Evolutionary conservation across 2,888 invertebrate species (phyloP), one percentile per base, ranked within the genome.

Genomic region (Melolontha melolontha): DNA sequence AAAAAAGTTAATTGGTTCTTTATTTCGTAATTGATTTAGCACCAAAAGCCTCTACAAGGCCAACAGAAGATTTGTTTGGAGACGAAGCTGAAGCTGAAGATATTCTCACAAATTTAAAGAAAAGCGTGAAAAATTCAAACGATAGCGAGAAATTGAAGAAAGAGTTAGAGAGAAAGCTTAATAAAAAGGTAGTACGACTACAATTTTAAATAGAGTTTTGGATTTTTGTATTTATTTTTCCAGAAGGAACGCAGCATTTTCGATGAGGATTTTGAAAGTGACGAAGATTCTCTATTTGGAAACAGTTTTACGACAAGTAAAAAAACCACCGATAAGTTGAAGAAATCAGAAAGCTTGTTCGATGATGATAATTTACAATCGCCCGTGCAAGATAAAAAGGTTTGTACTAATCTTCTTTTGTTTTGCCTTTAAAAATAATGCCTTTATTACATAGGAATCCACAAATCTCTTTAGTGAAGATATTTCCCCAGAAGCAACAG

Each of bases 181-280:
- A 44, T 6, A 39, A 27, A 12, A n/a, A 39, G 47, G 54, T 65
- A 47, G 29, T 11, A 10, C 42, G 14, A 12, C n/a, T 6, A 2
- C 29, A 29, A 52, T 29, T 1, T 22, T 1, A 22, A 2, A 2
- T 4, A 52, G n/a, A 4, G 5, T 54, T 54, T 40, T 7, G 6
- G 39, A 12, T 39, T 7, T n/a, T 11, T 39, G 6, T 40, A 11
- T 12, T 39, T 7, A 7, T 39, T 47, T 22, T 73, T 62, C 41
- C 73, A 78, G 6, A 74, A 80, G 65, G 62, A 74, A 74, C 70
- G 76, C 72, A 72, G 77, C 34, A 73, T 81, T 5, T 82, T 82
- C 66, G 81, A 81, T 70, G 80, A 79, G 11, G 77, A 77, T n/a
- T 80, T 80, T 39, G 78, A 78, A 2, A 75, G 76, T 51, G 80